phyloP scores from a whole-genome alignment of 2,888 invertebrate species.

The Scaptomyza polygonia region DNA sequence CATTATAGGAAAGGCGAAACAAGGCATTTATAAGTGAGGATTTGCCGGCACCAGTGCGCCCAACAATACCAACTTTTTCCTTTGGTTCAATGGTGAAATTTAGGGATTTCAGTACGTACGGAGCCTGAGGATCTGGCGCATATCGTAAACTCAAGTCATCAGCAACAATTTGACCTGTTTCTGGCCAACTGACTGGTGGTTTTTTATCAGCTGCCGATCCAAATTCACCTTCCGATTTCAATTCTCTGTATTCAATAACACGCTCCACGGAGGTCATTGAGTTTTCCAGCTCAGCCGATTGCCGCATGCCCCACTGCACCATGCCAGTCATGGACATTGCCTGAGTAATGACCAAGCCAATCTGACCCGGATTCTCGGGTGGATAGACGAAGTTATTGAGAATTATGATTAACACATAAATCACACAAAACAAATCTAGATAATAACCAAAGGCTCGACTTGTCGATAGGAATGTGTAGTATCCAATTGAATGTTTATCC shows the following conservation, averaged over 20 bases:
- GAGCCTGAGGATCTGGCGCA: slow-evolving; percentile 86
- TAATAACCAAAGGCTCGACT: slow-evolving; percentile 97
- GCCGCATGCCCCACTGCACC: slow-evolving; percentile 93
- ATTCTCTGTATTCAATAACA: slow-evolving; percentile 87
- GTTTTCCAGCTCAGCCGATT: slow-evolving; percentile 94
- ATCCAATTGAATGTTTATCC: slow-evolving; percentile 95
- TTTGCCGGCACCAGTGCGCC: slow-evolving; percentile 90
- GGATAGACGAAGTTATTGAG: slow-evolving; percentile 92
- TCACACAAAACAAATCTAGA: slow-evolving; percentile 93
- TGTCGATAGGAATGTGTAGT: slow-evolving; percentile 94
- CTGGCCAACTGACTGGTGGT: slow-evolving; percentile 90
- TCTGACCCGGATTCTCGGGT: slow-evolving; percentile 89
- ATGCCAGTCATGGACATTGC: slow-evolving; percentile 90
- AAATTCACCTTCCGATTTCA: slow-evolving; percentile 85
- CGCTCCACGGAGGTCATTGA: slow-evolving; percentile 96
- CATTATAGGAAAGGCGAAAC: slow-evolving; percentile 91
- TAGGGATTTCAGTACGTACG: slow-evolving; percentile 90
- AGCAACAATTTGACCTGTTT: slow-evolving; percentile 88
- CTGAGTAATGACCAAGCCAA: slow-evolving; percentile 92
- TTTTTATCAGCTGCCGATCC: slow-evolving; percentile 87
- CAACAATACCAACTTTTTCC: slow-evolving; percentile 90
- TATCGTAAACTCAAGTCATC: slow-evolving; percentile 90
- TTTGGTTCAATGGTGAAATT: slow-evolving; percentile 87
- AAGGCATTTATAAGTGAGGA: slow-evolving; percentile 89
- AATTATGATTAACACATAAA: slow-evolving; percentile 94